phyloP scores from a whole-genome alignment of 2,888 invertebrate genomes.

The Druceiella hillmani region DNA sequence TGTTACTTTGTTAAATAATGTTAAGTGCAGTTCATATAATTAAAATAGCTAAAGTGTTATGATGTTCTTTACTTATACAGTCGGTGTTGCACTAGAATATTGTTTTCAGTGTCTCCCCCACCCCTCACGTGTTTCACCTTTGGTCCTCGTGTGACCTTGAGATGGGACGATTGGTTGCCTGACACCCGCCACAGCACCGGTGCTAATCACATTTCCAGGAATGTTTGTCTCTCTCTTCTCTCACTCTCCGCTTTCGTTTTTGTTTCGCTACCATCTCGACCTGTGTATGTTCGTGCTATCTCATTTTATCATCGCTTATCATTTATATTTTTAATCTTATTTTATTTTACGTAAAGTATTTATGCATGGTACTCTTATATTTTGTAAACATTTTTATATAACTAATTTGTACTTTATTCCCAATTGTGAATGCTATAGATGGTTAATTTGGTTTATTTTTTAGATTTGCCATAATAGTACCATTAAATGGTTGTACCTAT shows the following conservation, averaged over 20 bases:
- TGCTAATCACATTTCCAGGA: slow-evolving; percentile 48
- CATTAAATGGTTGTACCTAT: too few relatives aligned
- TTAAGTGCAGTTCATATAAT: too few relatives aligned
- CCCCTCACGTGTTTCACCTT: slow-evolving; percentile 52
- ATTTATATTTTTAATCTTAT: slow-evolving; percentile 6
- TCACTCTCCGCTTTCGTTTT: slow-evolving; percentile 24
- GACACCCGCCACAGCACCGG: slow-evolving; percentile 50
- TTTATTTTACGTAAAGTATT: slow-evolving; percentile 1
- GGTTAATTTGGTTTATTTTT: too few relatives aligned
- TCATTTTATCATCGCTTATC: slow-evolving; percentile 9
- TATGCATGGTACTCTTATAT: slow-evolving; percentile 19
- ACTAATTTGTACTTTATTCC: too few relatives aligned
- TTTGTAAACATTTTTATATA: too few relatives aligned
- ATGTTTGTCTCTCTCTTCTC: slow-evolving; percentile 42
- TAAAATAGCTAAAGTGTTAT: too few relatives aligned
- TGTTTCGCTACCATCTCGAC: slow-evolving; percentile 39
- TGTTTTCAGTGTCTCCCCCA: slow-evolving; percentile 54
- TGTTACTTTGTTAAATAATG: too few relatives aligned
- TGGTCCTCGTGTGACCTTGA: slow-evolving; percentile 21
- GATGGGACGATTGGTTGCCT: slow-evolving; percentile 39
- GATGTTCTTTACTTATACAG: too few relatives aligned
- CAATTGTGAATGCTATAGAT: too few relatives aligned
- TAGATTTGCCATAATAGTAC: too few relatives aligned
- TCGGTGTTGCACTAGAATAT: slow-evolving; percentile 53
- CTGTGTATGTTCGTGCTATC: slow-evolving; percentile 32